Conservation (phyloP, 53 echinoderm and acorn worm species). For the Echinometra lucunter region DNA sequence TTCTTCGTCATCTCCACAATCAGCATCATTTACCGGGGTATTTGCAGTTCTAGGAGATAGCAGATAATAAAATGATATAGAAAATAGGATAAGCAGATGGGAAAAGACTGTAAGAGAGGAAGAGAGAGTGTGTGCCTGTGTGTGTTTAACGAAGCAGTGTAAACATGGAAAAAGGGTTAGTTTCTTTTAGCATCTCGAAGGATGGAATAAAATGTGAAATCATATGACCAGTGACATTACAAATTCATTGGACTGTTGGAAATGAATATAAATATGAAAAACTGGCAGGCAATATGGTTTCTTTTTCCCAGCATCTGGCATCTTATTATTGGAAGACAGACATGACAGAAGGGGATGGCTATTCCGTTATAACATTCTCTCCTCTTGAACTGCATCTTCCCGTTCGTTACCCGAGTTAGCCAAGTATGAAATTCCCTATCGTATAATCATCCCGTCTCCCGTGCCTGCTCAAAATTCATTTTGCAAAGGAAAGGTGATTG, state of each 20-base stretch:
- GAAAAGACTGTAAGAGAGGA: not conserved
- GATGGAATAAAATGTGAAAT: not conserved
- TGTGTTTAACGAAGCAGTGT: not conserved
- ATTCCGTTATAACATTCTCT: not conserved
- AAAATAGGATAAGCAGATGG: not conserved
- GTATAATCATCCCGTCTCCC: not conserved
- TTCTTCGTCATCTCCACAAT: too few relatives aligned
- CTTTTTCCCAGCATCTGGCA: not conserved
- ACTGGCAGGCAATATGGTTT: not conserved
- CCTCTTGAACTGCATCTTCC: not conserved
- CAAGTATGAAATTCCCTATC: constrained; percentile 8
- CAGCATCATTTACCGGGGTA: too few relatives aligned
- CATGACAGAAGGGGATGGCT: not conserved
- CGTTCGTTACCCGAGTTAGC: not conserved
- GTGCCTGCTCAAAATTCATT: constrained; percentile 40
- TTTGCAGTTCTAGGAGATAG: too few relatives aligned
- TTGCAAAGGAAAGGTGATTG: constrained; percentile 39
- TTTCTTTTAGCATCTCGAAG: not conserved
- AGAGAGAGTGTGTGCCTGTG: not conserved
- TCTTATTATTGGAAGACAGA: not conserved
- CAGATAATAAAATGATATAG: too few relatives aligned
- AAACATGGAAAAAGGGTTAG: not conserved
- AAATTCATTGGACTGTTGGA: not conserved
- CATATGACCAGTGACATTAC: not conserved
- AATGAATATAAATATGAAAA: not conserved